A percentile compares a stretch with the other conserved stretches of the same genome.
These are phyloP conservation scores for Limnephilus marmoratus DNA, from an alignment of 2,888 invertebrate genomes.

Conservation along the genomic window DNA sequence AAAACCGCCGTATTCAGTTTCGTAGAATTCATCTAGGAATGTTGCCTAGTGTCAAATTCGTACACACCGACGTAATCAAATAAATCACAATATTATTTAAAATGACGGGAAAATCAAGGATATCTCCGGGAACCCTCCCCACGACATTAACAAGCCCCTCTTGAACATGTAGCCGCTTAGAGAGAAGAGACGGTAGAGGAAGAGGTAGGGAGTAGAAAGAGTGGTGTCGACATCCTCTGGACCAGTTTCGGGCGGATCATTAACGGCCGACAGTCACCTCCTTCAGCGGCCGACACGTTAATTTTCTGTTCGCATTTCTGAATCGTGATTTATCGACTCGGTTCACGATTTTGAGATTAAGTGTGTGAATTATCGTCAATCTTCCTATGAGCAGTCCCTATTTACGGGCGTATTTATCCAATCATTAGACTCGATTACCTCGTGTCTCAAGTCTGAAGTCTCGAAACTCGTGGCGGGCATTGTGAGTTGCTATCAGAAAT, in stretches of 20 bases:
- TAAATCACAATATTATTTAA: neutral
- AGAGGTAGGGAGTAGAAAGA: neutral
- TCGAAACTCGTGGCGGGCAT: neutral
- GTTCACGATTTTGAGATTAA: constrained; percentile 61
- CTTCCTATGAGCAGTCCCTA: constrained; percentile 37
- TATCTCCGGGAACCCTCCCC: neutral
- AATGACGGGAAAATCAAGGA: neutral
- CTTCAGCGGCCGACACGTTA: constrained; percentile 29
- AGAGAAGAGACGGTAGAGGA: neutral
- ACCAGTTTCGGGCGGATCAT: constrained; percentile 39
- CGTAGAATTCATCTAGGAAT: neutral
- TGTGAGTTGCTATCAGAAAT: constrained; percentile 8
- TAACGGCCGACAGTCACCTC: constrained; percentile 36
- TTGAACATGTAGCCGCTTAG: neutral
- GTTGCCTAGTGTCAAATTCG: neutral
- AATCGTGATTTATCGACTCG: constrained; percentile 51
- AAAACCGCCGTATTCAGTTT: neutral
- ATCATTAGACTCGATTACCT: constrained; percentile 49
- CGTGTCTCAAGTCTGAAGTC: constrained; percentile 1
- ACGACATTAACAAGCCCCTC: neutral
- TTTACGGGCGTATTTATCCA: constrained; percentile 51
- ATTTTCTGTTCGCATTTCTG: constrained; percentile 52
- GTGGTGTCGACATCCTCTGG: neutral
- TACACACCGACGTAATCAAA: neutral
- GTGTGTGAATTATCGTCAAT: constrained; percentile 59